phyloP scores from a whole-genome alignment of 2,797 vertebrate species.

The Uromys caudimaculatus region DNA sequence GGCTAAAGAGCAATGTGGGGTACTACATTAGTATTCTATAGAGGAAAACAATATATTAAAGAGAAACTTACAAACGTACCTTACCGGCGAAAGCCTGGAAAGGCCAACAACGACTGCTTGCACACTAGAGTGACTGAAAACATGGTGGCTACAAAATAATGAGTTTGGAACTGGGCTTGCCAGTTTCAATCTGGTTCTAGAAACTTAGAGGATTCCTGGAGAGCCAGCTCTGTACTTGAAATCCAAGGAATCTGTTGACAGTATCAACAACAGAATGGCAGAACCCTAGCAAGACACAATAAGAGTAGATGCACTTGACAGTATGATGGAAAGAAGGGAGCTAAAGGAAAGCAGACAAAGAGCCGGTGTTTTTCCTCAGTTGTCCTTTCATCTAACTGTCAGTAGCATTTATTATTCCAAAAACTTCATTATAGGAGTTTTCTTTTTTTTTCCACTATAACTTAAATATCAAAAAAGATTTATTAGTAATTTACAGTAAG shows the following conservation, averaged over 20 bases:
- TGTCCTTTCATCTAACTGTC: no score
- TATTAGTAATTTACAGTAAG: conserved; percentile 81
- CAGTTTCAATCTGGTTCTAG: background rate
- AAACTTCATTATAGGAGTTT: no score
- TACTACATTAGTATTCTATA: background rate
- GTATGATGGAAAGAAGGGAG: background rate
- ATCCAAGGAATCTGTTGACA: background rate
- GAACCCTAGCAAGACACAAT: background rate
- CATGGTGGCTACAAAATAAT: background rate
- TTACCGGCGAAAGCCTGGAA: background rate
- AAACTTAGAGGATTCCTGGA: background rate
- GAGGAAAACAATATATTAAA: background rate
- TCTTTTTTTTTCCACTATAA: conserved; percentile 76
- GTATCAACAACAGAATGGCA: background rate
- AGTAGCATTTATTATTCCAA: no score
- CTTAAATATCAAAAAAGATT: conserved; percentile 83
- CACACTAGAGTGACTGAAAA: background rate
- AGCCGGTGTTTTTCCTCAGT: no score
- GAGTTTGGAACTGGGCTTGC: background rate
- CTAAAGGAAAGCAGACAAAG: no score
- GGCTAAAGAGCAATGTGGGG: background rate
- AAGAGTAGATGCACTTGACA: background rate
- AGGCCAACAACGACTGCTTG: no score
- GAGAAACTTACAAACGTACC: background rate
- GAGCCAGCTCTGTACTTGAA: background rate